These are phyloP conservation scores for Hemibagrus wyckioides DNA, from an alignment of 2,113 vertebrate species.

Conservation along the genomic window DNA sequence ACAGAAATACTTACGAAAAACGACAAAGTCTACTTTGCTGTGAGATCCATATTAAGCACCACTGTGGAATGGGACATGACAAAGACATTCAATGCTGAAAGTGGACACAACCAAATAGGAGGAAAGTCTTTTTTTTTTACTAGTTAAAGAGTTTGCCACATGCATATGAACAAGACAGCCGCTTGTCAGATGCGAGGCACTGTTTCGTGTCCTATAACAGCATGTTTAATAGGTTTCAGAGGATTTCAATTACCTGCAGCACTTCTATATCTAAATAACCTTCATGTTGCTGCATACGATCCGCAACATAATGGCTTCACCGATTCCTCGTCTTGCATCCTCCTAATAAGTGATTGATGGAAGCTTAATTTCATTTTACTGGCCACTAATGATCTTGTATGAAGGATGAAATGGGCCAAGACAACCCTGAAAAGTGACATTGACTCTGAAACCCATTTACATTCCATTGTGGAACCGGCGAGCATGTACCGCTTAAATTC, in stretches of 20 bases:
- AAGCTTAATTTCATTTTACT: constrained; percentile 59
- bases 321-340: constrained; percentile 33
- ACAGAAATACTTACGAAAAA: too few species aligned
- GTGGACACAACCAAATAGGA: too few species aligned
- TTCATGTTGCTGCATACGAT: constrained; percentile 47
- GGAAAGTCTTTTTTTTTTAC: too few species aligned
- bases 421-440: constrained; percentile 46
- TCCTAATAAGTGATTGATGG: constrained; percentile 52
- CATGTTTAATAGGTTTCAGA: constrained; percentile 20
- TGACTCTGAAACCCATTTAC: constrained; percentile 31
- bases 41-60: too few species aligned
- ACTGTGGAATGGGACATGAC: too few species aligned
- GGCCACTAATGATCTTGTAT: constrained; percentile 56
- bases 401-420: constrained; percentile 54
- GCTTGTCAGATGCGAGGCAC: constrained; percentile 13
- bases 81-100: too few species aligned
- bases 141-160: neutral
- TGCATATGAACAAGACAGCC: neutral
- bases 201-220: neutral
- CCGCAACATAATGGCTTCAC: constrained; percentile 45
- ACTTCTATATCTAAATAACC: constrained; percentile 53
- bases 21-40: too few species aligned
- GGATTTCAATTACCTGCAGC: constrained; percentile 13
- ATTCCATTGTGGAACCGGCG: constrained; percentile 34
- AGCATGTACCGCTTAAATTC: constrained; percentile 20